Evolutionary conservation across 2,113 vertebrate species (phyloP), one percentile per base, ranked within the genome.

Genomic region (Brachionichthys hirsutus): DNA sequence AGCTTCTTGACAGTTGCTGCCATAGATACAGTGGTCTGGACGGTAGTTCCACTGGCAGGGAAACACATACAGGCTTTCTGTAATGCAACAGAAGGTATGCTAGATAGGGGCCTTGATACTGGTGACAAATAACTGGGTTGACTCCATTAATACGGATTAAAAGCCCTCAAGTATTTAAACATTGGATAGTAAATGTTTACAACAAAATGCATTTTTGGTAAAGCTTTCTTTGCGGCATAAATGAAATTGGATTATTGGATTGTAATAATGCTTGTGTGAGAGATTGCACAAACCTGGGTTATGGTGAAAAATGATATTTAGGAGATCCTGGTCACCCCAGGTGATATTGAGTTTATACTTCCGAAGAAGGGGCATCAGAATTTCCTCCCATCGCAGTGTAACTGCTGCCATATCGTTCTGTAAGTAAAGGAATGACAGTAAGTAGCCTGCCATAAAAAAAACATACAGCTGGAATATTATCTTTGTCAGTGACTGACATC

Each of bases 321-420:
- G 87, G 13, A 99, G 92, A 84, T 98, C 97, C 77, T 99, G 97
- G 87, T 99, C 96, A 12, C 97, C 96, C 97, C 97, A 98, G 0
- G 96, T 98, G 84, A 99, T 98, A 75, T 98, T 98, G 19, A 99
- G 88, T 78, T 97, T 98, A 80, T 99, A 98, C 75, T 99, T 99
- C 81, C 95, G 95, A 54, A 98, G 87, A 50, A 99, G 70, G 0
- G 97, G 95, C 94, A 98, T 94, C 70, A 99, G 90, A 48, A 98
- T 91, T 75, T 98, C 95, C 69, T 90, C 90, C 97, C 97, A 99
- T 3, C 71, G 89, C 17, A 99, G 88, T 1, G 82, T 22, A 65
- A 84, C 76, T 45, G 75, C 4, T 6, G 91, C 95, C 94, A 99
- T 94, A 81, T 98, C 96, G 67, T 98, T 99, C 97, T 99, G 64